Conservation (phyloP, 2,113 vertebrate genomes). For the Sciurus niger region DNA sequence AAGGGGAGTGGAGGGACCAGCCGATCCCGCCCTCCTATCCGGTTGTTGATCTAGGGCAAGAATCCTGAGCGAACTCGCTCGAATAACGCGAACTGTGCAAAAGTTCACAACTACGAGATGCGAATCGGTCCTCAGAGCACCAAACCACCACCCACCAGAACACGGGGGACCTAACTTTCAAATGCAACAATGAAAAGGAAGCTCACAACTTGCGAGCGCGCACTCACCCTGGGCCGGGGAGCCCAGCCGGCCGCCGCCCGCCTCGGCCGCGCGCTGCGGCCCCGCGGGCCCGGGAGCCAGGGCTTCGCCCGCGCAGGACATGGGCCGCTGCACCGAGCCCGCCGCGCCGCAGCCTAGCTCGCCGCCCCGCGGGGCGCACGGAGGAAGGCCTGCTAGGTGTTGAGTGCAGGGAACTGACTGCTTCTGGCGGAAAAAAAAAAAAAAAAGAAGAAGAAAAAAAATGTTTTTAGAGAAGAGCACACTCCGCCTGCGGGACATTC, state of each 20-base stretch:
- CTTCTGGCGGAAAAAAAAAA: slow-evolving; percentile 56
- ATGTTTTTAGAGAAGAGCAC: slow-evolving; percentile 26
- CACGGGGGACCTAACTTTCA: slow-evolving; percentile 26
- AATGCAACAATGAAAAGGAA: slow-evolving; percentile 70
- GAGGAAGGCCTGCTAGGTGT: slow-evolving; percentile 59
- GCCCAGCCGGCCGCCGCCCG: slow-evolving; percentile 90
- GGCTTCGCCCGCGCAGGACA: slow-evolving; percentile 94
- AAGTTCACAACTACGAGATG: slow-evolving; percentile 23
- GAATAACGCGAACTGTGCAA: slow-evolving; percentile 9
- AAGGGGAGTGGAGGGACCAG: slow-evolving; percentile 23
- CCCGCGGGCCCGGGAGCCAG: slow-evolving; percentile 92
- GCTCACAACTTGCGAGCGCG: slow-evolving; percentile 78
- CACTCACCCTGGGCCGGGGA: slow-evolving; percentile 91
- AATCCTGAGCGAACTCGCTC: slow-evolving; percentile 44
- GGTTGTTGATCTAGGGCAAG: slow-evolving; percentile 62
- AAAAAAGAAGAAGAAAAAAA: background rate
- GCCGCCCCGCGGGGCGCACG: slow-evolving; percentile 88
- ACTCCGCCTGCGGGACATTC: slow-evolving; percentile 56
- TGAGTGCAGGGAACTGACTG: slow-evolving; percentile 68
- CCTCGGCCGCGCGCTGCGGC: slow-evolving; percentile 89
- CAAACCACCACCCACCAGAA: background rate
- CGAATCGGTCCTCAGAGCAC: background rate
- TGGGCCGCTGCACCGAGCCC: slow-evolving; percentile 91
- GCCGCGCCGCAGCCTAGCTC: slow-evolving; percentile 66
- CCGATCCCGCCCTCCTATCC: slow-evolving; percentile 71